Evolutionary conservation across 2,113 vertebrate species (phyloP).

Genomic region (Poicephalus gulielmi): DNA sequence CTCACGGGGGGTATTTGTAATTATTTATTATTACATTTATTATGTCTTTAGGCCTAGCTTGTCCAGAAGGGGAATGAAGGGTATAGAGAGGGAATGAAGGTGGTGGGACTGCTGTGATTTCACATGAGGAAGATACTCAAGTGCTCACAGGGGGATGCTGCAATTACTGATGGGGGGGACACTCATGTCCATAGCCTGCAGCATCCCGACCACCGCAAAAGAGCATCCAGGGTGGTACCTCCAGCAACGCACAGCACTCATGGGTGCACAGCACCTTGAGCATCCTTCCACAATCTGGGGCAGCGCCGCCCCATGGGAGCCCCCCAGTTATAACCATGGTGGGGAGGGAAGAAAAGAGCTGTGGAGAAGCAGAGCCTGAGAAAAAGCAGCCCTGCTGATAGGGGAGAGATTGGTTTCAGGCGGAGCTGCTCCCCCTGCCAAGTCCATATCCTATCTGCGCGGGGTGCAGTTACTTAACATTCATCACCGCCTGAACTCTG

Average conservation of each 20-base stretch:
- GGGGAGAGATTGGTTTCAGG: slow-evolving; percentile 80
- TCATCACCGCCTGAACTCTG: slow-evolving; percentile 94
- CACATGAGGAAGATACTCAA: background rate
- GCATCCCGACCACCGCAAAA: background rate
- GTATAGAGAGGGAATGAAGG: background rate
- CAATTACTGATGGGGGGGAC: background rate
- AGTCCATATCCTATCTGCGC: slow-evolving; percentile 85
- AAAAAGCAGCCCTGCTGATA: slow-evolving; percentile 74
- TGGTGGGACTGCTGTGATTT: background rate
- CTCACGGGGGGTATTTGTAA: background rate
- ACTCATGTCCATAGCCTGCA: background rate
- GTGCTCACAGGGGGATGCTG: no score
- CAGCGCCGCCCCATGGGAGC: background rate
- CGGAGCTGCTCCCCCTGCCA: slow-evolving; percentile 78
- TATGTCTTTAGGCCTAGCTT: background rate
- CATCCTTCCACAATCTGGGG: background rate
- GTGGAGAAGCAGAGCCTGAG: slow-evolving; percentile 66
- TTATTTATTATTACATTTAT: background rate
- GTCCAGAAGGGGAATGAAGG: background rate
- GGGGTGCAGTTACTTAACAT: slow-evolving; percentile 94
- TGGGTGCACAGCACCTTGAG: background rate
- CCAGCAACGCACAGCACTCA: background rate
- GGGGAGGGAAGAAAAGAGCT: background rate
- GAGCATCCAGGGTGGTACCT: background rate
- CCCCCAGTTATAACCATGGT: background rate